Percentiles rank a stretch among this genome's conserved stretches.
These are phyloP conservation scores for Heteromormyrus szaboi DNA, from an alignment of 2,797 vertebrate species.

Conservation along the genomic window DNA sequence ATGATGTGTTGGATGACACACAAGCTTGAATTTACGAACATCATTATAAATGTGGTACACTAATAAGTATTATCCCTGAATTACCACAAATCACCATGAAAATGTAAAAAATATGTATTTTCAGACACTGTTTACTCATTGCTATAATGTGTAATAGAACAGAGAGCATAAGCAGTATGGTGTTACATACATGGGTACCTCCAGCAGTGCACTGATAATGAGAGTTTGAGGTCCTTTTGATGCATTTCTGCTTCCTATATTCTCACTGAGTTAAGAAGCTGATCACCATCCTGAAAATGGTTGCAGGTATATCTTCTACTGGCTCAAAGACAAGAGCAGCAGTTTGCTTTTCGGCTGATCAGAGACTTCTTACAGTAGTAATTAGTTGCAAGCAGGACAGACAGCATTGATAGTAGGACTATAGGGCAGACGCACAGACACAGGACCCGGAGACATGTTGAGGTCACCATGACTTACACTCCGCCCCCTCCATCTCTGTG, in stretches of 20 bases:
- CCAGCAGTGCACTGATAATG: background rate
- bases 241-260: background rate
- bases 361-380: background rate
- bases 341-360: background rate
- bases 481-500: background rate
- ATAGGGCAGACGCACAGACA: background rate
- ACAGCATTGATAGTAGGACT: background rate
- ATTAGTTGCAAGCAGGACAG: background rate
- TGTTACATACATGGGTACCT: background rate
- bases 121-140: background rate
- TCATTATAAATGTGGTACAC: background rate
- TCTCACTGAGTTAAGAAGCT: background rate
- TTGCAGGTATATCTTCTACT: background rate
- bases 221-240: background rate
- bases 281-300: background rate
- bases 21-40: background rate
- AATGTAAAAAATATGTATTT: background rate
- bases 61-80: background rate
- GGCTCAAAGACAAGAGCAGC: background rate
- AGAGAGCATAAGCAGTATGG: background rate
- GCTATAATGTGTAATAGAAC: background rate
- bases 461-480: background rate
- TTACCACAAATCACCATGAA: background rate
- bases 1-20: background rate
- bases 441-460: background rate